A percentile compares a stretch with the other conserved stretches of the same genome.
Conservation (phyloP, 1,140 invertebrate species). For the Hetaerina americana region DNA sequence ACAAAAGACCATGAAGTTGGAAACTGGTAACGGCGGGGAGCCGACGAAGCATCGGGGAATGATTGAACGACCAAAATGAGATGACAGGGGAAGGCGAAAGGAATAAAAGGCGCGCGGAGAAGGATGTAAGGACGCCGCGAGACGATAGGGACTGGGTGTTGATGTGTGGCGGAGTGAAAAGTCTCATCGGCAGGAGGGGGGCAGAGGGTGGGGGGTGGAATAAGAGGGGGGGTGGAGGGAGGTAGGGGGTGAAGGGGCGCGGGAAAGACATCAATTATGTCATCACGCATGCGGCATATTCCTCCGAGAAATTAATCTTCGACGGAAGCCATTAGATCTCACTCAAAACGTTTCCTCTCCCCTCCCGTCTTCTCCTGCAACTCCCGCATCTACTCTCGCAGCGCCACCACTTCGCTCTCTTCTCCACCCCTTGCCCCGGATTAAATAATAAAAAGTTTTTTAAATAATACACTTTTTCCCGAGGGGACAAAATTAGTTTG, state of each 20-base stretch:
- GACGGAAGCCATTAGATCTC: not conserved
- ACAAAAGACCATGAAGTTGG: not conserved
- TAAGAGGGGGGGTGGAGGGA: not conserved
- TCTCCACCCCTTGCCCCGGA: not conserved
- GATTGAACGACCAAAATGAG: not conserved
- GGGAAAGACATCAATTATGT: not conserved
- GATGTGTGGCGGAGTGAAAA: not conserved
- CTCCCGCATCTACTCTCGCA: not conserved
- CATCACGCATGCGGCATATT: not conserved
- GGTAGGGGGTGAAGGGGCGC: not conserved
- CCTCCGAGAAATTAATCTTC: not conserved
- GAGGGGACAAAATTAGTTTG: not conserved
- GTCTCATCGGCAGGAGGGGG: not conserved
- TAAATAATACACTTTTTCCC: not conserved
- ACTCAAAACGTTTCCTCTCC: too few relatives aligned
- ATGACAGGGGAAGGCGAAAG: not conserved
- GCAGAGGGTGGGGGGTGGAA: not conserved
- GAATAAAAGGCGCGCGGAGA: not conserved
- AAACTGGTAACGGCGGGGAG: not conserved
- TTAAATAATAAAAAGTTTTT: not conserved
- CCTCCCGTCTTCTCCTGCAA: too few relatives aligned
- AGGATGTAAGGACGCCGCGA: too few relatives aligned
- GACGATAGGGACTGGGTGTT: not conserved
- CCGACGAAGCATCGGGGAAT: not conserved
- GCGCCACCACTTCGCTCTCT: not conserved